phyloP scores from a whole-genome alignment of 2,888 invertebrate species.

The Ramazzottius varieornatus region DNA sequence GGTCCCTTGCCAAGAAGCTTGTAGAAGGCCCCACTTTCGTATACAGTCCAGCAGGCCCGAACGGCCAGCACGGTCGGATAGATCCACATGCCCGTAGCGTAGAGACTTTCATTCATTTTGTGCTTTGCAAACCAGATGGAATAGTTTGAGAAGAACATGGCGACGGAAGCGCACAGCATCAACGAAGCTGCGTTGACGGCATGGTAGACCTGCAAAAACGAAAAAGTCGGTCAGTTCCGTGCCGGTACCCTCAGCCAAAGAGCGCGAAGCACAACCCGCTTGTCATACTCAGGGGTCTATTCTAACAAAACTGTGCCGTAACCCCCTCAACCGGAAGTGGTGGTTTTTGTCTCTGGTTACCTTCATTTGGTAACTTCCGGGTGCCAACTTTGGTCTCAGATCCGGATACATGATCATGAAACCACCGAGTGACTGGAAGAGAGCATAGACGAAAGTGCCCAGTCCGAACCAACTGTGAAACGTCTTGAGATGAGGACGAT shows the following conservation, averaged over 20 bases:
- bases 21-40: background rate
- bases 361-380: background rate
- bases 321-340: too few relatives aligned
- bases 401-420: background rate
- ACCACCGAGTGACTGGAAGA: background rate
- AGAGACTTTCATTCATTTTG: background rate
- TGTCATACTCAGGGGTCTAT: too few relatives aligned
- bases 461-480: background rate
- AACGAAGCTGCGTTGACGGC: background rate
- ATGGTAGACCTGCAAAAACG: background rate
- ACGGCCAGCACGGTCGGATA: background rate
- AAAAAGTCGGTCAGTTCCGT: too few relatives aligned
- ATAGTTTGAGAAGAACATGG: constrained; percentile 2
- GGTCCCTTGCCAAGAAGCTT: background rate
- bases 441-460: background rate
- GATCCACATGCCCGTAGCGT: constrained; percentile 1
- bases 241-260: too few relatives aligned
- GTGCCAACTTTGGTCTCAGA: background rate
- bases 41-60: background rate
- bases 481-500: background rate
- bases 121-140: background rate
- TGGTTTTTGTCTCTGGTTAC: too few relatives aligned
- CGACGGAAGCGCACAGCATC: background rate
- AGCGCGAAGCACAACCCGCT: too few relatives aligned
- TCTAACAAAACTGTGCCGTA: too few relatives aligned